phyloP scores from a whole-genome alignment of 2,888 invertebrate species.

The Epiblema foenella region DNA sequence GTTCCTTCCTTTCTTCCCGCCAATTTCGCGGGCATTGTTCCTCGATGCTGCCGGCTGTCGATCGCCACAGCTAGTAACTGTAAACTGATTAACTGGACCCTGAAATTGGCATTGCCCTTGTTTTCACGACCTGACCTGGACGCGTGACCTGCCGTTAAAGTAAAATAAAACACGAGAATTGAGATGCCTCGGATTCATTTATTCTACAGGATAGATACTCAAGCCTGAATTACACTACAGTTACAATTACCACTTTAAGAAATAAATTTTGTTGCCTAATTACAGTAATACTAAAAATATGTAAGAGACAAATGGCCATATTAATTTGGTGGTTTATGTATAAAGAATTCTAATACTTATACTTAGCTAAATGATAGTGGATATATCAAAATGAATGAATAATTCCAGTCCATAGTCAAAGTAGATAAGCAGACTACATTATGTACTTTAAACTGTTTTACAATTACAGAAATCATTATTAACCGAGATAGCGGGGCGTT shows the following conservation, averaged over 20 bases:
- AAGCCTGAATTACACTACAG: neutral
- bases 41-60: conserved; percentile 57
- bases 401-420: neutral
- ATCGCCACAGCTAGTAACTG: conserved; percentile 72
- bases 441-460: neutral
- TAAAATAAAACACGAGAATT: neutral
- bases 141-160: conserved; percentile 60
- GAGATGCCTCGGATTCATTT: neutral
- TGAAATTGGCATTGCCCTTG: conserved; percentile 83
- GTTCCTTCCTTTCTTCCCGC: conserved; percentile 82
- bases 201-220: neutral
- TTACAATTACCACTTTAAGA: conserved; percentile 23
- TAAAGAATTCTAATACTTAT: neutral
- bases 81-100: conserved; percentile 76
- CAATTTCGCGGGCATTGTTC: conserved; percentile 81
- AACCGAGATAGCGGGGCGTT: conserved; percentile 39
- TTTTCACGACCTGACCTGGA: conserved; percentile 65
- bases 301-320: too few species aligned
- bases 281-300: neutral
- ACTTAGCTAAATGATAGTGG: neutral
- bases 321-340: conserved; percentile 3
- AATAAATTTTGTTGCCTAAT: neutral
- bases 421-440: neutral
- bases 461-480: conserved; percentile 24
- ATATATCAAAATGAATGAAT: conserved; percentile 4